Base-by-base conservation (phyloP, 2,888 invertebrate genomes). In the Sipha maydis region DNA sequence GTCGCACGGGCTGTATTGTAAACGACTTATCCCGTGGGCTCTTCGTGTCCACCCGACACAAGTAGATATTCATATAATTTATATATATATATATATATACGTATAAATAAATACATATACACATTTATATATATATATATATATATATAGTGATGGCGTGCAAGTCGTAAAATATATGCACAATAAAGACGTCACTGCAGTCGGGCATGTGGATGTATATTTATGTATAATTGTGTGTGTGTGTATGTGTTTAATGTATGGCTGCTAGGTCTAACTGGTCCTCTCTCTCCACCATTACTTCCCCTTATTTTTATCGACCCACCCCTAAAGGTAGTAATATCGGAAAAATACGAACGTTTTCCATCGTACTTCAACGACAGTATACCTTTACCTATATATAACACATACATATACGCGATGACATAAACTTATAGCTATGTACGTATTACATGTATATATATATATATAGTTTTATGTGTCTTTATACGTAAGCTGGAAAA, bases 141-240 rank as follows among this genome's bases (percentile, higher is more conserved):
- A 28, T 56, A 17, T 17, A 34, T 3, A 38, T 25, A n/a, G 41
- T 41, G 41, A 11, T 25, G 69, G 48, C 34, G 76, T 28, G 75
- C 76, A 31, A 21, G 67, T 77, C 67, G 77, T 77, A 77, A 85
- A 78, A 54, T 85, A 69, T 54, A 78, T 78, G 85, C 69, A 67
- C 77, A 54, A 78, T 85, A 85, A 85, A 85, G 85, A 69, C 77
- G 67, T 85, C 85, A 78, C 84, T 25, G 76, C 41, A 67, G 28
- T 75, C 73, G 61, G 56, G 38, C n/a, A 61, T 17, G n/a, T 34
- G 34, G 11, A 41, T 1, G 34, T 56, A 56, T 38, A 83, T 56
- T 56, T 9, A 31, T 34, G 38, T 67, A 41, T 28, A 80, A 8
- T 17, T 5, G n/a, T 9, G 8, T 34, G 34, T 34, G 21, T 19